These are phyloP conservation scores for Cathartes aura DNA, from an alignment of 2,113 vertebrate species.

Conservation along the genomic window DNA sequence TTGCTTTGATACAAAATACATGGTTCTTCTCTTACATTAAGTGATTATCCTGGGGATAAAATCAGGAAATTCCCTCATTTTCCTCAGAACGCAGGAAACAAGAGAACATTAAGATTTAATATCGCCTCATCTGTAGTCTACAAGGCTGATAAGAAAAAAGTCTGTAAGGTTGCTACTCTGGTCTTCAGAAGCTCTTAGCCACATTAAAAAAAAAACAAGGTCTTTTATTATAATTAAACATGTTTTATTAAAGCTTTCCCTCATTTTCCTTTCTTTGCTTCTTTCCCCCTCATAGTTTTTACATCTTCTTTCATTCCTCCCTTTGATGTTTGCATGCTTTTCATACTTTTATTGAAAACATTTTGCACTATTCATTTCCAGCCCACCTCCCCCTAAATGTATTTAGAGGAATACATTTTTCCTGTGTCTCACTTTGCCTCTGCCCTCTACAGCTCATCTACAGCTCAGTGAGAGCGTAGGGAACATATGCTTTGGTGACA, in stretches of 20 bases:
- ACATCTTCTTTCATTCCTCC: background rate
- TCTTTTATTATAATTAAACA: constrained; percentile 35
- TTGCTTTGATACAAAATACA: constrained; percentile 47
- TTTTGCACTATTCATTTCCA: background rate
- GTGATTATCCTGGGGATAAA: constrained; percentile 58
- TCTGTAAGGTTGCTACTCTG: background rate
- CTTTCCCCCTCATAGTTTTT: background rate
- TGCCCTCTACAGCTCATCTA: background rate
- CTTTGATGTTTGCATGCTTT: constrained; percentile 39
- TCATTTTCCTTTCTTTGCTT: constrained; percentile 40
- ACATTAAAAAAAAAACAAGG: background rate
- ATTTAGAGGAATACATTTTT: background rate
- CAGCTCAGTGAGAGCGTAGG: background rate
- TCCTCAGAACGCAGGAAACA: constrained; percentile 59
- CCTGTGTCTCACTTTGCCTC: background rate
- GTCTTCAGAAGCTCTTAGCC: constrained; percentile 39
- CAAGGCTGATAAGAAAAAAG: constrained; percentile 3
- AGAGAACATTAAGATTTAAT: constrained; percentile 70
- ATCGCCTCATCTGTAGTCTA: constrained; percentile 52
- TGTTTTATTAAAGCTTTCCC: constrained; percentile 63
- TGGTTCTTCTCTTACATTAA: constrained; percentile 4
- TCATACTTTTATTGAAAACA: background rate
- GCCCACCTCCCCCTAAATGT: background rate
- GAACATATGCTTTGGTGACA: background rate
- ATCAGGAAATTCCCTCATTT: constrained; percentile 59